These are phyloP conservation scores for Latrodectus geometricus DNA, from an alignment of 1,140 invertebrate genomes.

Conservation along the genomic window DNA sequence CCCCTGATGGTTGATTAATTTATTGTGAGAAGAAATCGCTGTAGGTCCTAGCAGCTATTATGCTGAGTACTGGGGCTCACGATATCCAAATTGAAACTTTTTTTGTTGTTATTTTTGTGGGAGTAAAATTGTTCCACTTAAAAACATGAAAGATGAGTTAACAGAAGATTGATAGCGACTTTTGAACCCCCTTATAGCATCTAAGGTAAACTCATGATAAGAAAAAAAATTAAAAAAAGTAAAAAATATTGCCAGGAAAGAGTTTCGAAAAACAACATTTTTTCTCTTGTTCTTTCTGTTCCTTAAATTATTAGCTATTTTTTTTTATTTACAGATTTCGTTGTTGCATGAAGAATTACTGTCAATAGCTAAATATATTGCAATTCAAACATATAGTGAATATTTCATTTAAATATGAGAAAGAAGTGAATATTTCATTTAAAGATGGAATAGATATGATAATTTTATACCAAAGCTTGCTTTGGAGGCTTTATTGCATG, in stretches of 20 bases:
- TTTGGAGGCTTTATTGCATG: too few species aligned
- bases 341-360: too few species aligned
- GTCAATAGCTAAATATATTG: too few species aligned
- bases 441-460: too few species aligned
- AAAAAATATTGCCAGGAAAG: neutral
- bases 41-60: neutral
- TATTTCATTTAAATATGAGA: too few species aligned
- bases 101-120: neutral
- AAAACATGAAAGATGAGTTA: constrained; percentile 2
- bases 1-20: neutral
- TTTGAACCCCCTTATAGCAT: neutral
- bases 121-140: constrained; percentile 4
- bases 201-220: neutral
- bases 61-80: neutral
- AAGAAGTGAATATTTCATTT: too few species aligned
- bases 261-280: neutral
- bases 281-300: neutral
- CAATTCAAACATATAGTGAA: too few species aligned
- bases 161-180: constrained; percentile 16
- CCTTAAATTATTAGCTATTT: too few species aligned
- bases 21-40: neutral
- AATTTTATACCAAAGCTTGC: too few species aligned
- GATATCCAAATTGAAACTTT: neutral
- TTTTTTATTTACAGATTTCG: too few species aligned
- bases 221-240: neutral